Evolutionary conservation across 2,113 vertebrate genomes (phyloP), one percentile per base, ranked within the genome.

Genomic region (Aleadryas rufinucha): DNA sequence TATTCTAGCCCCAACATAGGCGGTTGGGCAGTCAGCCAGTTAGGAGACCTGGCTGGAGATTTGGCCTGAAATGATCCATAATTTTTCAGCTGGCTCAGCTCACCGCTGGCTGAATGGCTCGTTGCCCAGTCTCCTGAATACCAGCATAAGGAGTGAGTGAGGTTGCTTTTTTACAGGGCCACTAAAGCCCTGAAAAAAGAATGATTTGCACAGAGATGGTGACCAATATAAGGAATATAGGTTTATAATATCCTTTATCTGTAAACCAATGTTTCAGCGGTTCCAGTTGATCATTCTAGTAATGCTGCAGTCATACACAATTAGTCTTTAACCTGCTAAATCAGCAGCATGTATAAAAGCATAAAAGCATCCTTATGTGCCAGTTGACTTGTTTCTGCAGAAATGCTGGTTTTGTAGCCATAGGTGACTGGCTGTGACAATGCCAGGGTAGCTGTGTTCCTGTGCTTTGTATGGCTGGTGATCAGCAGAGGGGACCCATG

Each of bases 21-120:
- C 15, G 26, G 64, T 87, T 83, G 75, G 85, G 71, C 82, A 72
- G 37, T n/a, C 54, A 23, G 82, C 87, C 92, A 90, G 45, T 30
- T 72, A 52, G 41, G 59, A 92, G 85, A 83, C 57, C 66, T 90
- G 85, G n/a, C n/a, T n/a, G n/a, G n/a, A n/a, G n/a, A 83, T 91
- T 69, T 93, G 70, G n/a, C 71, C 87, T 85, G 84, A 78, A 94
- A 78, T 59, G 75, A 85, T 95, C 7, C 20, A 61, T 91, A 50
- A 72, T 90, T 79, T 87, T 91, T 93, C 49, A 83, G 44, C 85
- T 94, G 92, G 47, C 70, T 96, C 80, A 71, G 60, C 77, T 89
- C 44, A 65, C 42, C 18, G 4, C 53, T 75, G 61, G 13, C 75
- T 76, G 66, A 39, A 84, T 92, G 82, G 56, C 81, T 89, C 47